Evolutionary conservation across 2,113 vertebrate genomes (phyloP), one percentile per base, ranked within the genome.

Genomic region (Notechis scutatus): DNA sequence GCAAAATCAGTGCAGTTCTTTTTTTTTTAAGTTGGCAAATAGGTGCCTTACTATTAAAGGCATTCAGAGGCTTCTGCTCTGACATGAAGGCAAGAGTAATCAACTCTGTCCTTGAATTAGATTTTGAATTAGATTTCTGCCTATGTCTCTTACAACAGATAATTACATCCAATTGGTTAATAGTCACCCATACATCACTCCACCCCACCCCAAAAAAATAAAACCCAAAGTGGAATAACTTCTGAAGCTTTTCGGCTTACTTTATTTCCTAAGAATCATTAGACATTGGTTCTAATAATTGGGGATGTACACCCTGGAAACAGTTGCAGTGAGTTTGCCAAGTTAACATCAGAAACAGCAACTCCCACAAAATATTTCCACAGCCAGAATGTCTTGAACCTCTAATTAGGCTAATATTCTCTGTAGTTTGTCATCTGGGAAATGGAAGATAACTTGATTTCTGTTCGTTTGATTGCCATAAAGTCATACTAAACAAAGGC

Each of bases 221-320:
- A 52, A 52, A 12, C 26, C 26, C 61, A 64, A 20, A 85, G 39
- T 45, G 0, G 55, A 93, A 93, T 93, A 0, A 0, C 1, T 54
- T 23, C 91, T 1, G 0, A 45, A 92, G 54, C 26, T 10, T 10
- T 91, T 15, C 45, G 42, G 5, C n/a, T 88, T 21, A 55, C 21
- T 39, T 54, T 26, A 26, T 57, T 89, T 91, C 24, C 21, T 85
- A 47, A 94, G 93, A 94, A 8, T 50, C 64, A 74, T 87, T 94
- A 54, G 74, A 93, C 93, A 11, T 85, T 87, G 20, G 4, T 93
- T 69, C 90, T 23, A 85, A 29, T 92, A 93, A 91, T 95, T 91
- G 45, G 81, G n/a, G 89, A 89, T 88, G 87, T 91, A 92, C 3
- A 88, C 92, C 7, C 0, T 94, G 92, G 74, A 87, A 92, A 88